These are phyloP conservation scores for Drosophila nr. fundita DNA, from an alignment of 2,888 invertebrate species.

Conservation along the genomic window DNA sequence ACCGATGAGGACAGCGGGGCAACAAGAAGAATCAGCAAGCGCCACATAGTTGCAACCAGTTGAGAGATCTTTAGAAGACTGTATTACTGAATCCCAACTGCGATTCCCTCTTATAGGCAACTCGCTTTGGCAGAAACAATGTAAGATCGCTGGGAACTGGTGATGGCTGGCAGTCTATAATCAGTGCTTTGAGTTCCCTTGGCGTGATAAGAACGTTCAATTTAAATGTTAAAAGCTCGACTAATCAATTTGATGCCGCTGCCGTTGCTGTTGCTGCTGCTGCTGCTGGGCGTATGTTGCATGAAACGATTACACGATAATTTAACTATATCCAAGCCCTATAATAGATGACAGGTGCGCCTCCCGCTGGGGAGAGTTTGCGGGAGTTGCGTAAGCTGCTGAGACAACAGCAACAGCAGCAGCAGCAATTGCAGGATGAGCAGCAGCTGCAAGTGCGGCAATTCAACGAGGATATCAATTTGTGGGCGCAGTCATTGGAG, in stretches of 20 bases:
- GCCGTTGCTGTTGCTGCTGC: conserved; percentile 19
- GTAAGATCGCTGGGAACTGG: conserved; percentile 20
- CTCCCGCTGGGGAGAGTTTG: conserved; percentile 34
- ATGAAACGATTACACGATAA: neutral
- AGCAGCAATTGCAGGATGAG: conserved; percentile 31
- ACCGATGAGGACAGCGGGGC: conserved; percentile 43
- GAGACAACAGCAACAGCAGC: conserved; percentile 28
- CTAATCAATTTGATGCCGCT: conserved; percentile 17
- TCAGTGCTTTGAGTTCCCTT: conserved; percentile 43
- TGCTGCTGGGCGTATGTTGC: conserved; percentile 42
- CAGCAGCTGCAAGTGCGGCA: conserved; percentile 1
- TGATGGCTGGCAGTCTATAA: conserved; percentile 40
- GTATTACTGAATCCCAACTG: neutral
- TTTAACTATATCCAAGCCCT: conserved; percentile 3
- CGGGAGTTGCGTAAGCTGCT: conserved; percentile 50
- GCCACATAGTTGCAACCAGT: conserved; percentile 37
- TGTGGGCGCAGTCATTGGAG: conserved; percentile 45
- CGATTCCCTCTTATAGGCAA: conserved; percentile 35
- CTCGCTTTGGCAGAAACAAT: conserved; percentile 19
- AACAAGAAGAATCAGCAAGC: conserved; percentile 33
- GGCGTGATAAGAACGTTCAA: conserved; percentile 60
- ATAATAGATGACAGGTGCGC: conserved; percentile 33
- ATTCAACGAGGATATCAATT: conserved; percentile 44
- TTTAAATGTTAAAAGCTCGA: conserved; percentile 27
- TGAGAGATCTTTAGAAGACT: conserved; percentile 12